Conservation (phyloP, 2,797 vertebrate species). For the Bradypodion ventrale region DNA sequence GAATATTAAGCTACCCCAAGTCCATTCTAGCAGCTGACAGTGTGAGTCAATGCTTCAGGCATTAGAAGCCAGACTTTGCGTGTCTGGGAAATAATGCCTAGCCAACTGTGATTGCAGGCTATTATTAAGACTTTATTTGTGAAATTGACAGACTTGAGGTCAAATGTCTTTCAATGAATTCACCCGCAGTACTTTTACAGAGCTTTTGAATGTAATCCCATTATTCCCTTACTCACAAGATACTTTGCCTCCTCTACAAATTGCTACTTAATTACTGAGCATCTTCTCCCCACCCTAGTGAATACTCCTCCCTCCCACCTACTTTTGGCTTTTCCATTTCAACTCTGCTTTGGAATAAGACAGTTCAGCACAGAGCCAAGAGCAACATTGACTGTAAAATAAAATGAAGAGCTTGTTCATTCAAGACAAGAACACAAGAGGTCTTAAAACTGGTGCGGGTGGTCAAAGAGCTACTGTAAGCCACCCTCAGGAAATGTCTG, state of each 20-base stretch:
- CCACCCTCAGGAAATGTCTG: background rate
- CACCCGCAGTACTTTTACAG: constrained; percentile 50
- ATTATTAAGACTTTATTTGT: constrained; percentile 74
- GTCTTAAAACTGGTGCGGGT: constrained; percentile 25
- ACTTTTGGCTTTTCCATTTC: constrained; percentile 41
- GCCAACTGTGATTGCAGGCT: constrained; percentile 72
- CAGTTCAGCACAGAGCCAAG: constrained; percentile 50
- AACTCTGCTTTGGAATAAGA: constrained; percentile 55
- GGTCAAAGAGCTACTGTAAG: constrained; percentile 1
- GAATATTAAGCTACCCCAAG: constrained; percentile 60
- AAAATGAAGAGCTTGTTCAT: constrained; percentile 37
- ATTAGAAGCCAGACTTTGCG: constrained; percentile 65
- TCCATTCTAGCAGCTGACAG: constrained; percentile 65
- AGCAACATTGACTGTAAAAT: constrained; percentile 35
- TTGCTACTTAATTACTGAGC: constrained; percentile 65
- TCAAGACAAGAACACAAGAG: background rate
- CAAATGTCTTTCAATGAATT: constrained; percentile 64
- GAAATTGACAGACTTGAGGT: constrained; percentile 68
- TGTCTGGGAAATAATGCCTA: constrained; percentile 72
- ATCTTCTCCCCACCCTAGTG: background rate
- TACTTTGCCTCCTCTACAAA: constrained; percentile 59
- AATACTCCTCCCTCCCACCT: background rate
- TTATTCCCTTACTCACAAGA: constrained; percentile 44
- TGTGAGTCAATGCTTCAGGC: constrained; percentile 68
- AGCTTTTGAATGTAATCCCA: constrained; percentile 55